A percentile compares a stretch with the other conserved stretches of the same genome.
Conservation (phyloP, 2,113 vertebrate species). For the Regulus satrapa region DNA sequence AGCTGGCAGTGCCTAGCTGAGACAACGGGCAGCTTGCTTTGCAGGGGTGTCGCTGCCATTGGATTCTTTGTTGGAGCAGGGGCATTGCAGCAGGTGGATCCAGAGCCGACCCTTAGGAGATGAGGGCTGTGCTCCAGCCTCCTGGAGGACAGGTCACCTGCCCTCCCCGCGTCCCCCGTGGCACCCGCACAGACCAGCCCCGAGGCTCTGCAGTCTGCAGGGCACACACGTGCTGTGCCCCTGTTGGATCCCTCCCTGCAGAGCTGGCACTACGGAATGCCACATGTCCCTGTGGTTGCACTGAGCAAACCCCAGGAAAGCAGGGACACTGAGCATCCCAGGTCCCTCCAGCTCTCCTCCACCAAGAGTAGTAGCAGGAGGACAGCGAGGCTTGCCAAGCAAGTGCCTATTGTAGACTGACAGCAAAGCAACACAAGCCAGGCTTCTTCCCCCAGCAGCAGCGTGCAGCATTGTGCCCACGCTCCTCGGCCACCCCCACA, state of each 20-base stretch:
- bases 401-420: not conserved
- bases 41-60: not conserved
- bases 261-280: not conserved
- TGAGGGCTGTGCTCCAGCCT: not conserved
- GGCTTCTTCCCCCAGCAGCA: not conserved
- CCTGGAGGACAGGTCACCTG: not conserved
- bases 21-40: not conserved
- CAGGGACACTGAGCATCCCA: not conserved
- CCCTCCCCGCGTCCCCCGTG: rapidly evolving
- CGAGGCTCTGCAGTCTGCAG: not conserved
- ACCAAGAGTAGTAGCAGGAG: not conserved
- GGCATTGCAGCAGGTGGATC: not conserved
- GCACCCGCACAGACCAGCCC: not conserved
- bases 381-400: not conserved
- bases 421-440: not conserved
- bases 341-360: not conserved
- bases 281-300: not conserved
- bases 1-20: not conserved
- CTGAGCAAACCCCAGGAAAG: not conserved
- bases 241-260: not conserved
- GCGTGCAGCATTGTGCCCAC: not conserved
- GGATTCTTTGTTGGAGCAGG: not conserved
- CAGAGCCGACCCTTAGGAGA: not conserved
- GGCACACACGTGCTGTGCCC: not conserved
- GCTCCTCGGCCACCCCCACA: not conserved